Base-by-base conservation (phyloP, 1,140 invertebrate species). In the Scaptomyza pallida region DNA sequence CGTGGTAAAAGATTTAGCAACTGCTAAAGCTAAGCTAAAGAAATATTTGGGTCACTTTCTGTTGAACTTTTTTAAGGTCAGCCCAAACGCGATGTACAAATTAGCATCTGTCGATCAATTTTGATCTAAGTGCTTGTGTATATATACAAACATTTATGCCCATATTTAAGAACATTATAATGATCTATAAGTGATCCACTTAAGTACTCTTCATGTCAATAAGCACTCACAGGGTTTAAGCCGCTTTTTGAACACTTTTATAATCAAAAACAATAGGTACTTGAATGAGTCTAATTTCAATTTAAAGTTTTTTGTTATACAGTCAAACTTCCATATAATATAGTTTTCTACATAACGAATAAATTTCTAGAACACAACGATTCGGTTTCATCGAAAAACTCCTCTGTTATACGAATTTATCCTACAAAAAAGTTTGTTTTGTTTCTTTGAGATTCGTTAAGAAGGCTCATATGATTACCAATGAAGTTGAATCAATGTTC, bases 21-120 rank as follows among this genome's bases (percentile, higher is more conserved):
- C 0, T 26, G 23, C 5, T 5, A 5, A 26, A 26, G 41, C 15
- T 19, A 30, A 35, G 1, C 6, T 35, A 8, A 37, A 37, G 3
- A 37, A n/a, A 37, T 43, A 52, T 51, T 45, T 60, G 54, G 16
- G 40, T 48, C 41, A 67, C 15, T 72, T 35, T 52, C 17, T 16
- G 13, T 15, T 54, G 8, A 55, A 50, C 47, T 61, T 35, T 35
- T 52, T 64, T 54, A n/a, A 45, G 68, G 26, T 64, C 45, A 44
- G 12, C 40, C 8, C 47, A 51, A n/a, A 8, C 68, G 52, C 16
- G 52, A 65, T 57, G 16, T 5, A n/a, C 16, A 57, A 65, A 71
- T 71, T 71, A 71, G 37, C 62, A 71, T 47, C 43, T 50, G 12
- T 9, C 30, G 30, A 67, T 41, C 45, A 41, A n/a, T 21, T 37